Conservation (phyloP, 2,797 vertebrate species). For the Vultur gryphus region DNA sequence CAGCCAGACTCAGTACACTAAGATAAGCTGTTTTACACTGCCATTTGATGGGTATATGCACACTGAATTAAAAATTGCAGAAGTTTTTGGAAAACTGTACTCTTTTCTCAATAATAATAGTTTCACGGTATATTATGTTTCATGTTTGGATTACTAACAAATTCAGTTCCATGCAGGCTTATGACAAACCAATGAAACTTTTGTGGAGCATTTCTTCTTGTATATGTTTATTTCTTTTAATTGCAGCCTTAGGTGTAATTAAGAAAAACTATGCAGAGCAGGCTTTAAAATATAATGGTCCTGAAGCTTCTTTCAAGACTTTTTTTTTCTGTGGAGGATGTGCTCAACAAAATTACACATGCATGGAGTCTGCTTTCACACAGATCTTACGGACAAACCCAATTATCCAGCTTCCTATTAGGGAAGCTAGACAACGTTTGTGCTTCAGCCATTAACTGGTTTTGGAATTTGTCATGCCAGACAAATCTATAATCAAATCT, state of each 20-base stretch:
- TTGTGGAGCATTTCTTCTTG: not conserved
- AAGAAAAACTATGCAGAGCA: not conserved
- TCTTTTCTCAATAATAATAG: not conserved
- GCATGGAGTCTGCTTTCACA: constrained; percentile 35
- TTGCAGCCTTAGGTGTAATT: not conserved
- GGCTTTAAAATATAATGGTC: not conserved
- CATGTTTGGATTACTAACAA: not conserved
- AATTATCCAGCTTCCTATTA: constrained; percentile 19
- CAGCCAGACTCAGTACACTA: no score
- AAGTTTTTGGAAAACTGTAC: not conserved
- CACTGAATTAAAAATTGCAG: not conserved
- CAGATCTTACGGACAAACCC: constrained; percentile 20
- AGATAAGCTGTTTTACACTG: rapidly evolving
- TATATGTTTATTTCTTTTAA: not conserved
- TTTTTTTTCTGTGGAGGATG: not conserved
- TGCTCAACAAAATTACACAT: not conserved
- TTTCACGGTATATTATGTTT: not conserved
- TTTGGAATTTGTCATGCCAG: constrained; percentile 40
- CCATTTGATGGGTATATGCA: rapidly evolving
- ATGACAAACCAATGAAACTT: not conserved
- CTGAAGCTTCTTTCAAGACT: not conserved
- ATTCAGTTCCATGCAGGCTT: not conserved
- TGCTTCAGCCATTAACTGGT: constrained; percentile 8
- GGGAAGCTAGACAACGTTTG: constrained; percentile 26
- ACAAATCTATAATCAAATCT: constrained; percentile 48